Conservation (phyloP, 2,888 invertebrate species). For the Vesta saturnalis region DNA sequence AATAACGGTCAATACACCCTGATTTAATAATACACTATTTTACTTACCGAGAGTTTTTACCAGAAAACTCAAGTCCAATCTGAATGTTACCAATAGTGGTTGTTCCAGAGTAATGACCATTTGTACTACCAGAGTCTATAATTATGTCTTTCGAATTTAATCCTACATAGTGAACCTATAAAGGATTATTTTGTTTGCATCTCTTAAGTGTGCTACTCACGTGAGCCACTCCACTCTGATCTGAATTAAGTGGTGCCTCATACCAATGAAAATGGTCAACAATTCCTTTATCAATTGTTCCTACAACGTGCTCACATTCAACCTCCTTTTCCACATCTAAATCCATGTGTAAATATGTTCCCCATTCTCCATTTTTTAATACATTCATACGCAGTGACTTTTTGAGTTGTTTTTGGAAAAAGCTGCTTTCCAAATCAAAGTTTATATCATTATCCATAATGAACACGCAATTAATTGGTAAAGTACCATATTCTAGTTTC, state of each 20-base stretch:
- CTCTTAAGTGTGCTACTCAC: too few species aligned
- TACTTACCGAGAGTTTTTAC: too few species aligned
- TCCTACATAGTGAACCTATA: slow-evolving; percentile 77
- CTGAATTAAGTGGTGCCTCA: too few species aligned
- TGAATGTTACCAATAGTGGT: too few species aligned
- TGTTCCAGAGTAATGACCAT: slow-evolving; percentile 51
- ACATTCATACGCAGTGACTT: slow-evolving; percentile 86
- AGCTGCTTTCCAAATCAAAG: neutral
- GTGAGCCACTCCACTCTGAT: too few species aligned
- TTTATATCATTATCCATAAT: neutral
- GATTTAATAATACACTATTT: too few species aligned
- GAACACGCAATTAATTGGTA: neutral
- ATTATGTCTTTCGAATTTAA: slow-evolving; percentile 96
- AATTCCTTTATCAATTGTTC: slow-evolving; percentile 85
- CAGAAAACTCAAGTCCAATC: slow-evolving; percentile 67
- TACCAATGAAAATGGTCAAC: too few species aligned
- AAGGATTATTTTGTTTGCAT: too few species aligned
- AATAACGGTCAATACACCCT: too few species aligned
- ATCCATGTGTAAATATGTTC: slow-evolving; percentile 82
- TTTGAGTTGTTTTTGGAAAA: slow-evolving; percentile 65
- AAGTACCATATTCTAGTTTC: neutral
- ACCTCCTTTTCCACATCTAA: slow-evolving; percentile 45
- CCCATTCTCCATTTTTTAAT: slow-evolving; percentile 67
- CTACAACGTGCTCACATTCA: slow-evolving; percentile 74
- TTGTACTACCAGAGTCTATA: slow-evolving; percentile 90